phyloP scores from a whole-genome alignment of 2,888 invertebrate species.

The Eupithecia pulchellata region DNA sequence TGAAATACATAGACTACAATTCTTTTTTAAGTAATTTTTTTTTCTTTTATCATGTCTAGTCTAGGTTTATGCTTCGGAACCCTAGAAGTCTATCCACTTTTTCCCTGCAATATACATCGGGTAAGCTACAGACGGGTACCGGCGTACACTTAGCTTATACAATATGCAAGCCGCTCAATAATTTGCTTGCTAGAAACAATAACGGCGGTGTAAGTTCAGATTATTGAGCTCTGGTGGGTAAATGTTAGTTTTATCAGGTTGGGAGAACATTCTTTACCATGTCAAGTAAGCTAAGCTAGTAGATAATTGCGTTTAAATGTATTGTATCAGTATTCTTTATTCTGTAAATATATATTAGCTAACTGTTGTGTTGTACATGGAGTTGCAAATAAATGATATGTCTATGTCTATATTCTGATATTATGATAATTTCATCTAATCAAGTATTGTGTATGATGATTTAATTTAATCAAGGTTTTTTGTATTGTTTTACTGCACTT shows the following conservation, averaged over 20 bases:
- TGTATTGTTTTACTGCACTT: too few species aligned
- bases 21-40: too few species aligned
- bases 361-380: too few species aligned
- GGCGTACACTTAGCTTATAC: conserved; percentile 29
- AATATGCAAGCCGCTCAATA: conserved; percentile 33
- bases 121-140: conserved; percentile 19
- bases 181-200: conserved; percentile 31
- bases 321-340: too few species aligned
- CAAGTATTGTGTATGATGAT: too few species aligned
- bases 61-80: conserved; percentile 4
- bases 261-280: conserved; percentile 10
- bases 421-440: too few species aligned
- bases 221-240: conserved; percentile 25
- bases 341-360: too few species aligned
- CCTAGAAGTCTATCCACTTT: conserved; percentile 12
- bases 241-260: conserved; percentile 21
- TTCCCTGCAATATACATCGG: conserved; percentile 23
- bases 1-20: too few species aligned
- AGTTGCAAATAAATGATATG: too few species aligned
- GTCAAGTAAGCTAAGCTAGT: not conserved
- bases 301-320: not conserved
- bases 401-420: too few species aligned
- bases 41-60: too few species aligned
- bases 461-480: too few species aligned
- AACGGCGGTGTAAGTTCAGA: conserved; percentile 21